Base-by-base conservation (phyloP, 2,888 invertebrate species). In the Melieria crassipennis region DNA sequence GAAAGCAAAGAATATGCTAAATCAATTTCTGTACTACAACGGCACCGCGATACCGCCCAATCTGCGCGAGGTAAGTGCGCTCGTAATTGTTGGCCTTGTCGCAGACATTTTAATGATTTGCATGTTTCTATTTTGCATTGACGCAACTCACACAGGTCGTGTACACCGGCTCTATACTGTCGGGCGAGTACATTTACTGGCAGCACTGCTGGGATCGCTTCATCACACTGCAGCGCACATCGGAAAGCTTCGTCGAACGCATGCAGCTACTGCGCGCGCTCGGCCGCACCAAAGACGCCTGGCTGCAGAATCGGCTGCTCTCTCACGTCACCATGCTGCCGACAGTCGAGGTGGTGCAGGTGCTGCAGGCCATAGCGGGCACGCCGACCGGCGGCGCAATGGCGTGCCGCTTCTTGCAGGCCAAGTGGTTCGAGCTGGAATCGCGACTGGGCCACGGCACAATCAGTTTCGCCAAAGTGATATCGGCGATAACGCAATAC, bases 141-240 rank as follows among this genome's bases (percentile, higher is more conserved):
- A 30, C 30, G 3, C 30, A 30, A 11, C 5, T 45, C 46, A 11
- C 5, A 70, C 52, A 87, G 87, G 86, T 85, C 61, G 85, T 87
- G 65, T 87, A 87, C 63, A 86, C 87, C n/a, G 87, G 87, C 3
- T 85, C 87, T 6, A 86, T 87, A 63, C 69, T 87, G 4, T 87
- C 87, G 3, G 87, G 87, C 1, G 87, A 87, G 76, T 87, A 86
- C 73, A 82, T 84, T 56, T 87, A 84, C 68, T 87, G 87, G 87
- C 87, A 87, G 75, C 86, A 86, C 64, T 87, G 87, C 69, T 87
- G 87, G 87, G 85, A 87, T 68, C 83, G 85, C 47, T 87, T 87
- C 67, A 79, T 84, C 0, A 79, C 80, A 16, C 78, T 87, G 42
- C 84, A 85, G 70, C 82, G 85, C 50, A 82, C 82, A 58, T 83